Evolutionary conservation across 1,140 invertebrate species (phyloP).

Genomic region (Drosophila asahinai): DNA sequence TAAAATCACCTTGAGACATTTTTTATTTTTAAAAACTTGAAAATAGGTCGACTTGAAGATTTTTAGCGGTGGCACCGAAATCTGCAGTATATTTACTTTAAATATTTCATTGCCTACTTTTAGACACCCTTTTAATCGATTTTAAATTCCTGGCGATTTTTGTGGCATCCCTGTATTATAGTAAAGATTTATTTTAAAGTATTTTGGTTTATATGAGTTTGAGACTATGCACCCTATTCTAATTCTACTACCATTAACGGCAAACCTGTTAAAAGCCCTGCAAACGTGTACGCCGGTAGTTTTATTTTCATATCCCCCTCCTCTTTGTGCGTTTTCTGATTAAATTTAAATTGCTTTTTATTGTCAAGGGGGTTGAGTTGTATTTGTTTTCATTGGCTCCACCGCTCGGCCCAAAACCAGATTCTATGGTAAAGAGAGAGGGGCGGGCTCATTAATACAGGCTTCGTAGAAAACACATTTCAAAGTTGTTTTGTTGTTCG

Average conservation of each 20-base stretch:
- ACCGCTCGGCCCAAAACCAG: slow-evolving; percentile 34
- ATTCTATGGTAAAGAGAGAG: slow-evolving; percentile 8
- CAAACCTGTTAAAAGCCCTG: slow-evolving; percentile 29
- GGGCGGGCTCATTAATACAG: slow-evolving; percentile 20
- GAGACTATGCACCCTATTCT: neutral
- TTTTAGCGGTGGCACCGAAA: neutral
- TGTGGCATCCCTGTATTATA: too few relatives aligned
- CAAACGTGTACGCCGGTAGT: slow-evolving; percentile 37
- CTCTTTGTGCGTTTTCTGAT: slow-evolving; percentile 33
- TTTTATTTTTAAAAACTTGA: too few relatives aligned
- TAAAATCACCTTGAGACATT: neutral
- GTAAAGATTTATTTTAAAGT: neutral
- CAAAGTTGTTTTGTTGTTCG: slow-evolving; percentile 30
- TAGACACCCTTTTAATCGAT: neutral
- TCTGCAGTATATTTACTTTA: neutral
- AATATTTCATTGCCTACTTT: neutral
- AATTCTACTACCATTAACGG: slow-evolving; percentile 5
- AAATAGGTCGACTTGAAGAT: neutral
- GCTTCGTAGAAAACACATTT: slow-evolving; percentile 36
- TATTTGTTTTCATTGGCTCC: slow-evolving; percentile 25
- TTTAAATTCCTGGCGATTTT: neutral
- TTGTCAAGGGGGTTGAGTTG: slow-evolving; percentile 27
- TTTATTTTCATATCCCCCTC: slow-evolving; percentile 16
- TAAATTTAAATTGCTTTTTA: slow-evolving; percentile 59
- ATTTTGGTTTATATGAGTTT: neutral